phyloP scores from a whole-genome alignment of 2,797 vertebrate species.

The Sebastes variabilis region DNA sequence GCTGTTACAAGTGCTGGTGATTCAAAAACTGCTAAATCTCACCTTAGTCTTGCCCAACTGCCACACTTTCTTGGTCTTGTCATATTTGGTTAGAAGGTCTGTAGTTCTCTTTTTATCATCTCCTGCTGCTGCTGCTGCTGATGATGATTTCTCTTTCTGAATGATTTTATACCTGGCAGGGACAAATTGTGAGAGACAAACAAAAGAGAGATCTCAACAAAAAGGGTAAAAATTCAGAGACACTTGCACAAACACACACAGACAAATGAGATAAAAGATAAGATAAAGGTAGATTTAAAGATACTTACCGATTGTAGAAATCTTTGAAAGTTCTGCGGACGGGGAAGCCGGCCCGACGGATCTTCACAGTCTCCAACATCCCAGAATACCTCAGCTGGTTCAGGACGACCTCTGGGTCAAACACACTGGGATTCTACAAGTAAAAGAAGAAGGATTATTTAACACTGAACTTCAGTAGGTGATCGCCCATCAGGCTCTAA shows the following conservation, averaged over 20 bases:
- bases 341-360: constrained; percentile 91
- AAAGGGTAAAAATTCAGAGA: background rate
- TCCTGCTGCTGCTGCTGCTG: constrained; percentile 63
- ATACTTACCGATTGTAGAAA: constrained; percentile 85
- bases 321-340: constrained; percentile 91
- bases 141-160: constrained; percentile 69
- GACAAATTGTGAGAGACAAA: background rate
- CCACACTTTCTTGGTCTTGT: constrained; percentile 88
- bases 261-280: background rate
- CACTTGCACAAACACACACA: background rate
- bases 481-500: background rate
- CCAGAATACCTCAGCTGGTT: constrained; percentile 94
- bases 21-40: background rate
- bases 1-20: background rate
- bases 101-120: constrained; percentile 85
- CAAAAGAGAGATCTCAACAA: background rate
- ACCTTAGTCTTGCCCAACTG: constrained; percentile 94
- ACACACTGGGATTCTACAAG: constrained; percentile 84
- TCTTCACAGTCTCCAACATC: constrained; percentile 94
- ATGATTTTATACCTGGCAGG: constrained; percentile 90
- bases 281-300: background rate
- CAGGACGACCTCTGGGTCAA: constrained; percentile 89
- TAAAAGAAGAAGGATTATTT: background rate
- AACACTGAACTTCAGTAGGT: background rate
- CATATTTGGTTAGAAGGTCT: constrained; percentile 84